Conservation (phyloP, 2,888 invertebrate genomes). For the Apodemia zela region DNA sequence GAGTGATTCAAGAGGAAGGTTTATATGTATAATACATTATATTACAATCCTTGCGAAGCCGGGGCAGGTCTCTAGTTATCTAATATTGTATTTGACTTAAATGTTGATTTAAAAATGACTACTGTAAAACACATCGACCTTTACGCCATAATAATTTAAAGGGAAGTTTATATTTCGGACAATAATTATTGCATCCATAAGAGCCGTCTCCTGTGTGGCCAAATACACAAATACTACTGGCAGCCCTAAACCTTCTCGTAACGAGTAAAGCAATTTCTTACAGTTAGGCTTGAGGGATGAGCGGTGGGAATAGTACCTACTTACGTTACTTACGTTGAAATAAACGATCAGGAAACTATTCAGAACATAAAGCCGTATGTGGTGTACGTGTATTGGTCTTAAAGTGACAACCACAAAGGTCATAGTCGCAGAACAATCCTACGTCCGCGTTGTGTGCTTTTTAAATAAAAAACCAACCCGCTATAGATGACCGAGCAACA, state of each 20-base stretch:
- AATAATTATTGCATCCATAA: no score
- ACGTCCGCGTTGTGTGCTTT: conserved; percentile 8
- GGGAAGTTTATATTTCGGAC: no score
- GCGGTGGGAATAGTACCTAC: conserved; percentile 45
- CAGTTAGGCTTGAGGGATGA: conserved; percentile 61
- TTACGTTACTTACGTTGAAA: conserved; percentile 23
- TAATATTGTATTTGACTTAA: no score
- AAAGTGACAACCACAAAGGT: background rate
- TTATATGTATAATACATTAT: no score
- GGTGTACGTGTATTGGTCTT: background rate
- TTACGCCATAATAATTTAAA: no score
- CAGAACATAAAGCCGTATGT: conserved; percentile 3
- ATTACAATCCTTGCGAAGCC: no score
- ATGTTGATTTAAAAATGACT: no score
- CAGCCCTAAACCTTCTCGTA: conserved; percentile 26
- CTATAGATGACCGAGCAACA: conserved; percentile 45
- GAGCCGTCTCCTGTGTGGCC: no score
- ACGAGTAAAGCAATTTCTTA: conserved; percentile 49
- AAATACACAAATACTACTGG: background rate
- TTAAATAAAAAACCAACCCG: conserved; percentile 47
- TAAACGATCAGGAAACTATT: conserved; percentile 16
- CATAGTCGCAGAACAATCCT: background rate
- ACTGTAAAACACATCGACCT: no score
- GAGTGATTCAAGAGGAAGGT: no score
- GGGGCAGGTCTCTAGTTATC: no score